A percentile compares a stretch with the other conserved stretches of the same genome.
These are phyloP conservation scores for Drosophila seclusa DNA, from an alignment of 2,888 invertebrate species.

Conservation along the genomic window DNA sequence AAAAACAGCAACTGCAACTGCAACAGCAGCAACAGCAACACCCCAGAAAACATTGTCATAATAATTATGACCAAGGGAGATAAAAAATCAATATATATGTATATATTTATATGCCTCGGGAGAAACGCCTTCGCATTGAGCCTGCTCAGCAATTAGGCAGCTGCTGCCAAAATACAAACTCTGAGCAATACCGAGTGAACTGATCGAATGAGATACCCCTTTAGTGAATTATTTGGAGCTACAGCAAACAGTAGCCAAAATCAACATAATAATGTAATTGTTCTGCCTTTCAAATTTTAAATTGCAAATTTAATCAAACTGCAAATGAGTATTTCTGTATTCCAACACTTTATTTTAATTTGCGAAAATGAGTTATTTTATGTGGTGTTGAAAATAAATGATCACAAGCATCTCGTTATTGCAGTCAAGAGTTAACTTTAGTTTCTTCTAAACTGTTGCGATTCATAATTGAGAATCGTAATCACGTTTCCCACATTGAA, in stretches of 20 bases:
- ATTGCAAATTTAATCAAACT: constrained; percentile 24
- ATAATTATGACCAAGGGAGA: constrained; percentile 63
- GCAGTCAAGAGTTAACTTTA: not conserved
- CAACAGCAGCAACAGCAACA: constrained; percentile 10
- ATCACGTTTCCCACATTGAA: not conserved
- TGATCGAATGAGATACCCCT: constrained; percentile 45
- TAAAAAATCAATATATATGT: constrained; percentile 11
- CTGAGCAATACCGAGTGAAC: constrained; percentile 5
- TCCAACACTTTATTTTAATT: not conserved
- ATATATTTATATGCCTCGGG: constrained; percentile 46
- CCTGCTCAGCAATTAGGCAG: constrained; percentile 59
- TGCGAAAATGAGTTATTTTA: not conserved
- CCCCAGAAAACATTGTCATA: constrained; percentile 73
- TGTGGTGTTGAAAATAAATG: not conserved
- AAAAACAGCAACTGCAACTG: constrained; percentile 21
- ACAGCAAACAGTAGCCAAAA: constrained; percentile 41
- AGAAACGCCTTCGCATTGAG: constrained; percentile 65
- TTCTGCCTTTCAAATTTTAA: constrained; percentile 12
- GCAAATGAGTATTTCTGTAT: not conserved
- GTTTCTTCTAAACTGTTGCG: not conserved
- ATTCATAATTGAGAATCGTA: not conserved
- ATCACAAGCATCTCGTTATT: not conserved
- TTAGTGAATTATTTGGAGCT: constrained; percentile 9
- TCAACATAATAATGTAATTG: constrained; percentile 16
- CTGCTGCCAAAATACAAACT: constrained; percentile 19